These are phyloP conservation scores for Oryzias woworae DNA, from an alignment of 2,113 vertebrate species.

Conservation along the genomic window DNA sequence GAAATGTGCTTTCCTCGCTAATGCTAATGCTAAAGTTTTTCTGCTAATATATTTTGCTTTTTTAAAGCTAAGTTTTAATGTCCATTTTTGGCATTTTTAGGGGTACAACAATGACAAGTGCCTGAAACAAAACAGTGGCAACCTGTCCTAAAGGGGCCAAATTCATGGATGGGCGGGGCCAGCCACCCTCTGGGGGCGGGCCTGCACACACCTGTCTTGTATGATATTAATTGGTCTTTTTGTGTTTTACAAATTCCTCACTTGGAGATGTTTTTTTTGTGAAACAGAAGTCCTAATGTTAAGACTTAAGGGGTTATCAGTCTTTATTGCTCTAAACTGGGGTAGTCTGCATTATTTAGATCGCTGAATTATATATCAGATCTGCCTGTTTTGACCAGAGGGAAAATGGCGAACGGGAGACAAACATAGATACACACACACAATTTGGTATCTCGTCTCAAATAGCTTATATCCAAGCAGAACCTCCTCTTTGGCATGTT, in stretches of 20 bases:
- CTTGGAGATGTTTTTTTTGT: not conserved
- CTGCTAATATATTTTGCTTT: no score
- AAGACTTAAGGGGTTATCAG: constrained; percentile 64
- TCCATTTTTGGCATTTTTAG: no score
- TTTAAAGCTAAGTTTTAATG: no score
- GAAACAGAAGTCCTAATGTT: constrained; percentile 13
- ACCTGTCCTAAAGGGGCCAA: no score
- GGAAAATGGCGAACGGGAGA: constrained; percentile 40
- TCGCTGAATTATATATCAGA: constrained; percentile 75
- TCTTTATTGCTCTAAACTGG: constrained; percentile 68
- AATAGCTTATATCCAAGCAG: not conserved
- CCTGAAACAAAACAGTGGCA: no score
- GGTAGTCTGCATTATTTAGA: constrained; percentile 70
- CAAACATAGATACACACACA: constrained; percentile 11
- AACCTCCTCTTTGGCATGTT: constrained; percentile 1
- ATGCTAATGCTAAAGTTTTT: no score
- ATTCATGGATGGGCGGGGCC: no score
- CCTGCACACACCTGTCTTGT: not conserved
- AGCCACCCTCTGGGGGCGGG: no score
- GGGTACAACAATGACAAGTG: no score
- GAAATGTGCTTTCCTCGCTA: no score
- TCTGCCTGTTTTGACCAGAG: constrained; percentile 59
- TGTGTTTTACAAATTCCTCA: constrained; percentile 15
- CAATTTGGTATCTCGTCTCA: constrained; percentile 1
- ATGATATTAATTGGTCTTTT: constrained; percentile 13